Percentiles rank a stretch among this genome's conserved stretches.
These are phyloP conservation scores for Sebastiscus tertius DNA, from an alignment of 2,797 vertebrate genomes.

Conservation along the genomic window DNA sequence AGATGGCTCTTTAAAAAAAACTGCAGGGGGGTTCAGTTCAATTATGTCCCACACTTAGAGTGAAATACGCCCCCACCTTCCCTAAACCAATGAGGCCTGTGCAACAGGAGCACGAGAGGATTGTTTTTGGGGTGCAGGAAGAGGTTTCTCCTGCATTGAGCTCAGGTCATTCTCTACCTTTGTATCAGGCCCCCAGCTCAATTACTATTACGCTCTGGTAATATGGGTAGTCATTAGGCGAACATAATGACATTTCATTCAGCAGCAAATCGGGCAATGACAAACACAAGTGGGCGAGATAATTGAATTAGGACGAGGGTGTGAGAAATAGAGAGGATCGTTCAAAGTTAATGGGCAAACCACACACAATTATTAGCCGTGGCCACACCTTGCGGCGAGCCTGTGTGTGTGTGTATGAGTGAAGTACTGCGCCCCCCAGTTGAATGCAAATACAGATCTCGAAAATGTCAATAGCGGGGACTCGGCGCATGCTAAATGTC, in stretches of 20 bases:
- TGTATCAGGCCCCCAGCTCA: conserved; percentile 72
- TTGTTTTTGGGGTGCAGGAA: neutral
- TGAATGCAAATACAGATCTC: conserved; percentile 73
- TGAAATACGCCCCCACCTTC: conserved; percentile 40
- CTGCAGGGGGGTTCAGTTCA: conserved; percentile 37
- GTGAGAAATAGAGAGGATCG: conserved; percentile 69
- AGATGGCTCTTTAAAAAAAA: conserved; percentile 53
- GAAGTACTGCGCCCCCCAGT: conserved; percentile 19
- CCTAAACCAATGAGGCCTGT: conserved; percentile 7
- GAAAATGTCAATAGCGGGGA: conserved; percentile 76
- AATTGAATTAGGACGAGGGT: conserved; percentile 78
- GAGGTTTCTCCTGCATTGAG: conserved; percentile 30
- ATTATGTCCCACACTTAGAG: conserved; percentile 68
- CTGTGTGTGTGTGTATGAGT: neutral
- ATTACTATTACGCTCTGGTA: conserved; percentile 72
- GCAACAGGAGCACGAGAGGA: conserved; percentile 1
- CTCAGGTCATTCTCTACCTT: conserved; percentile 65
- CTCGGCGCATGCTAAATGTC: conserved; percentile 76
- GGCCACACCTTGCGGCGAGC: conserved; percentile 64
- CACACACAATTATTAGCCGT: conserved; percentile 59
- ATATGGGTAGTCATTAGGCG: conserved; percentile 77
- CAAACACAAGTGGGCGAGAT: conserved; percentile 71
- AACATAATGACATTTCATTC: conserved; percentile 78
- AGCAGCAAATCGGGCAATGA: conserved; percentile 66
- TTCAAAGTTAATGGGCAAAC: conserved; percentile 75